Percentiles rank a stretch among this genome's conserved stretches.
Evolutionary conservation across 53 echinoderm and acorn worm species (phyloP).

Genomic region (Zoroaster sp.): DNA sequence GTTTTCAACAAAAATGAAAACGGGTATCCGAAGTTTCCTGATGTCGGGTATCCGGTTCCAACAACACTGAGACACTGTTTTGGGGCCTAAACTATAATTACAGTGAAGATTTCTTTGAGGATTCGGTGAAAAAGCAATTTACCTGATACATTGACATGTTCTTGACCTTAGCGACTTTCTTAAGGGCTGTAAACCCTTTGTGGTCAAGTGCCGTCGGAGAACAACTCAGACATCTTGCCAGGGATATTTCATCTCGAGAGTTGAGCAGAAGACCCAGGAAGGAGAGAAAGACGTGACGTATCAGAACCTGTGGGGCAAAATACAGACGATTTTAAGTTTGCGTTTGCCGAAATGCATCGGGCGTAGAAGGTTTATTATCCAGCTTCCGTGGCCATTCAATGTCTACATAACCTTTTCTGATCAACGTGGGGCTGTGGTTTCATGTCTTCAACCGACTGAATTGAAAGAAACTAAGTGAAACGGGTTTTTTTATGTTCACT

Average conservation of each 20-base stretch:
- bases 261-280: slow-evolving; percentile 82
- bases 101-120: no score
- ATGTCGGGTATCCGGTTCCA: no score
- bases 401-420: no score
- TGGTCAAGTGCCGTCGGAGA: slow-evolving; percentile 76
- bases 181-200: slow-evolving; percentile 82
- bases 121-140: no score
- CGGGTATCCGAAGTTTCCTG: no score
- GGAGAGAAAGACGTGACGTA: slow-evolving; percentile 70
- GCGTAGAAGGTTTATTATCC: not conserved
- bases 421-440: no score
- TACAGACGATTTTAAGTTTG: not conserved
- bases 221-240: slow-evolving; percentile 84
- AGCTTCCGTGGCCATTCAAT: no score
- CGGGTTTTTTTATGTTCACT: no score
- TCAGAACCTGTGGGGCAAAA: slow-evolving; percentile 52
- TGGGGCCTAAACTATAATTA: no score
- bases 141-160: slow-evolving; percentile 97
- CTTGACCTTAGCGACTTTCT: slow-evolving; percentile 76
- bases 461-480: not conserved
- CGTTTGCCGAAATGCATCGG: not conserved
- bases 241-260: slow-evolving; percentile 83
- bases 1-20: no score
- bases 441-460: no score
- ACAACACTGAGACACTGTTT: no score